Evolutionary conservation across 1,140 invertebrate species (phyloP).

Genomic region (Diuraphis noxia): DNA sequence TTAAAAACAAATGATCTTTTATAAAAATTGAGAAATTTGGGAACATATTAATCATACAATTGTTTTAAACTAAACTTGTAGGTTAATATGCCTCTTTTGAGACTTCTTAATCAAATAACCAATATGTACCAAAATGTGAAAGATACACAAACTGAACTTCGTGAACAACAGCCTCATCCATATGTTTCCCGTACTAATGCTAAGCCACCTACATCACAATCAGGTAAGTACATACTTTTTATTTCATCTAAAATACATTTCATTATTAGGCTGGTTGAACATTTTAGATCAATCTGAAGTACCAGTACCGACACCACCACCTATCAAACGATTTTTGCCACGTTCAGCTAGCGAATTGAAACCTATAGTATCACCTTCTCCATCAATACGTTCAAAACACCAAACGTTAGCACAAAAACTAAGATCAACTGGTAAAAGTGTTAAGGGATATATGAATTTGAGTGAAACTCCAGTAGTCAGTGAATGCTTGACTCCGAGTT

Average conservation of each 20-base stretch:
- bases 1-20: not conserved
- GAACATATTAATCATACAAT: not conserved
- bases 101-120: slow-evolving; percentile 92
- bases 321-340: slow-evolving; percentile 49
- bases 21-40: not conserved
- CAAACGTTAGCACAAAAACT: slow-evolving; percentile 86
- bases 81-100: slow-evolving; percentile 92
- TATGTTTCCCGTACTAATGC: slow-evolving; percentile 40
- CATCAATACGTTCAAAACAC: slow-evolving; percentile 71
- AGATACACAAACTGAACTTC: slow-evolving; percentile 87
- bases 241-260: not conserved
- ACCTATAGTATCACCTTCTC: slow-evolving; percentile 65
- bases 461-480: slow-evolving; percentile 64
- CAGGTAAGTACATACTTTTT: slow-evolving; percentile 32
- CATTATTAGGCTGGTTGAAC: not conserved
- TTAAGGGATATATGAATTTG: slow-evolving; percentile 75
- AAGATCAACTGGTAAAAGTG: slow-evolving; percentile 78
- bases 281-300: slow-evolving; percentile 48
- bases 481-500: slow-evolving; percentile 43
- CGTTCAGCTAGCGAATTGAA: slow-evolving; percentile 58
- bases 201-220: slow-evolving; percentile 35
- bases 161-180: slow-evolving; percentile 65
- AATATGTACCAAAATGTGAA: slow-evolving; percentile 98
- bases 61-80: slow-evolving; percentile 57
- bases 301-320: slow-evolving; percentile 39